Evolutionary conservation across 1,140 invertebrate species (phyloP).

Genomic region (Scylla paramamosain): DNA sequence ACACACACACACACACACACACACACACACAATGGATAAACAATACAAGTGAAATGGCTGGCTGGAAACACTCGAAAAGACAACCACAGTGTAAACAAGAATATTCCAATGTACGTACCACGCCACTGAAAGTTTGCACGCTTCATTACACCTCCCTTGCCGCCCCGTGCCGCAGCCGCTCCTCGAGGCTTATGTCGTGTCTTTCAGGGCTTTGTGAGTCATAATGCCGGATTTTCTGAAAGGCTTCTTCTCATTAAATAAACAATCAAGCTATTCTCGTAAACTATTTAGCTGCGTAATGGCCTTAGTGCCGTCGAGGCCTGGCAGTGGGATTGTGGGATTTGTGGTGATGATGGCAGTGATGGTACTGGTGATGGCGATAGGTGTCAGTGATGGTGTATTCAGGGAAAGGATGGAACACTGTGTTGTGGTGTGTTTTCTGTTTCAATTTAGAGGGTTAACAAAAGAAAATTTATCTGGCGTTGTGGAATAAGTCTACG

Average conservation of each 20-base stretch:
- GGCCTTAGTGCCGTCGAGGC: not conserved
- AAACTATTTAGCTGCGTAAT: not conserved
- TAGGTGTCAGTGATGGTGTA: no score
- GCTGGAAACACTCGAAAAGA: no score
- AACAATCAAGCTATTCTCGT: not conserved
- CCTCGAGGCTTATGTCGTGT: not conserved
- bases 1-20: no score
- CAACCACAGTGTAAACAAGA: no score
- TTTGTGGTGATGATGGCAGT: not conserved
- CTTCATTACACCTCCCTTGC: not conserved
- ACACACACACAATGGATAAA: not conserved
- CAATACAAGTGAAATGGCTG: not conserved
- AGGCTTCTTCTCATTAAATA: constrained; percentile 15
- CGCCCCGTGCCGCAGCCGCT: not conserved
- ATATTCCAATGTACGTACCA: no score
- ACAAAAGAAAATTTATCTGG: no score
- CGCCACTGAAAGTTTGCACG: not conserved
- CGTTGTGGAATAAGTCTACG: no score
- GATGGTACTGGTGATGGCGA: not conserved
- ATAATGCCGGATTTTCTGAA: not conserved
- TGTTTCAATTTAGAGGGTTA: no score
- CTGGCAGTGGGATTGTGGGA: not conserved
- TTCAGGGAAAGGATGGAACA: no score
- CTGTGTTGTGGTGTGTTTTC: no score
- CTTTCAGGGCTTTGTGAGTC: not conserved